A percentile compares a stretch with the other conserved stretches of the same genome.
These are phyloP conservation scores for Megaleporinus macrocephalus DNA, from an alignment of 2,113 vertebrate species.

Conservation along the genomic window DNA sequence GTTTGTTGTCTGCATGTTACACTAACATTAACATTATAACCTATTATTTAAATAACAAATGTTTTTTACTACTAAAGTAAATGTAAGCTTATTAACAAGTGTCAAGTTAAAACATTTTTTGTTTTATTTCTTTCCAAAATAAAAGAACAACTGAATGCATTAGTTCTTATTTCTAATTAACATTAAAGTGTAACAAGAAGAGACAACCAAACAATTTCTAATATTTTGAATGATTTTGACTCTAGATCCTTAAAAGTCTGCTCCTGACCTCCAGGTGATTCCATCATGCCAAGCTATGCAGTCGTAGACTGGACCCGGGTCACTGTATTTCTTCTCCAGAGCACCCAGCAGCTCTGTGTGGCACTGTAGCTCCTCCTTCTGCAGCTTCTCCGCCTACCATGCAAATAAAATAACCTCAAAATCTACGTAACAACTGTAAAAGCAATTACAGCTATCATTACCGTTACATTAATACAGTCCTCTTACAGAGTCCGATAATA, in stretches of 20 bases:
- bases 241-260: not conserved
- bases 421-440: not conserved
- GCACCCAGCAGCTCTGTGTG: slow-evolving; percentile 91
- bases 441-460: not conserved
- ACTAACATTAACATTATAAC: too few relatives aligned
- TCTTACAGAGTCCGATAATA: not conserved
- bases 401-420: not conserved
- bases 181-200: too few relatives aligned
- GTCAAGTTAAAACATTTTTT: too few relatives aligned
- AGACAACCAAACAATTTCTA: too few relatives aligned
- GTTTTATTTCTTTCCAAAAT: too few relatives aligned
- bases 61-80: too few relatives aligned
- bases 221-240: not conserved
- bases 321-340: slow-evolving; percentile 96
- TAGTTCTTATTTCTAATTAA: too few relatives aligned
- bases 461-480: too few relatives aligned
- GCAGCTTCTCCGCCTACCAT: slow-evolving; percentile 85
- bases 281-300: slow-evolving; percentile 96
- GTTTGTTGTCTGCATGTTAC: too few relatives aligned
- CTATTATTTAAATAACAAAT: too few relatives aligned
- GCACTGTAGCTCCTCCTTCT: slow-evolving; percentile 93
- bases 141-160: too few relatives aligned
- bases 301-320: slow-evolving; percentile 97
- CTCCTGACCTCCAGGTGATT: slow-evolving; percentile 86
- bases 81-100: too few relatives aligned